phyloP scores from a whole-genome alignment of 2,888 invertebrate genomes.

The Caenorhabditis sp. region DNA sequence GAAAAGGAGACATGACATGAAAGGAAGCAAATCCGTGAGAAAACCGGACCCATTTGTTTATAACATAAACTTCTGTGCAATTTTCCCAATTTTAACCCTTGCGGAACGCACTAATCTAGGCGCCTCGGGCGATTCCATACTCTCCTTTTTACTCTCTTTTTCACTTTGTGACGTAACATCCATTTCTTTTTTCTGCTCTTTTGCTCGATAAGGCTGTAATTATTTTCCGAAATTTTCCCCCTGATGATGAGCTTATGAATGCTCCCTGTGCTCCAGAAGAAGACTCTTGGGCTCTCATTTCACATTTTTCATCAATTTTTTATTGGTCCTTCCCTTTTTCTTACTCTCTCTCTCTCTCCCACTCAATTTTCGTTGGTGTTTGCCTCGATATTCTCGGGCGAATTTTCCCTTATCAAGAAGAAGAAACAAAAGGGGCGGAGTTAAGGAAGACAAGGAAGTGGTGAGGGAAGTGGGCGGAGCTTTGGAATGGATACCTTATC shows the following conservation, averaged over 20 bases:
- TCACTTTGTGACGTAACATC: conserved; percentile 48
- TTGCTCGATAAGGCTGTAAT: conserved; percentile 36
- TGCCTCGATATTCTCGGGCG: neutral
- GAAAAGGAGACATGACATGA: neutral
- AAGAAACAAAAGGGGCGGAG: neutral
- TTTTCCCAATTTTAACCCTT: conserved; percentile 34
- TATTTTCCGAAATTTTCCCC: conserved; percentile 28
- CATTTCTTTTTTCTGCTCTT: conserved; percentile 7
- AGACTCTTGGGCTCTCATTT: conserved; percentile 27
- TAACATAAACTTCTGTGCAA: conserved; percentile 34
- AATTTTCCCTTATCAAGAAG: conserved; percentile 12
- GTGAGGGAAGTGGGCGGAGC: conserved; percentile 13
- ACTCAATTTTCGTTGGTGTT: conserved; percentile 23
- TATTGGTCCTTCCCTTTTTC: conserved; percentile 22
- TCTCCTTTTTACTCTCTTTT: conserved; percentile 23
- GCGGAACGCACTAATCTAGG: conserved; percentile 39
- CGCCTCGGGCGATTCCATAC: conserved; percentile 36
- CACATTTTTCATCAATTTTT: conserved; percentile 47
- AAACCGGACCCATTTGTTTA: conserved; percentile 35
- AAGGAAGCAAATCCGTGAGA: conserved; percentile 27
- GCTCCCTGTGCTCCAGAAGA: conserved; percentile 2
- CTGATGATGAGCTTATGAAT: conserved; percentile 48
- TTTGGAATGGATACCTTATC: neutral
- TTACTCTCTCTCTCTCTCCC: neutral
- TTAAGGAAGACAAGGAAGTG: conserved; percentile 5